Percentiles rank a stretch among this genome's conserved stretches.
Conservation (phyloP, 1,140 invertebrate genomes). For the Zaprionus tsacasi region DNA sequence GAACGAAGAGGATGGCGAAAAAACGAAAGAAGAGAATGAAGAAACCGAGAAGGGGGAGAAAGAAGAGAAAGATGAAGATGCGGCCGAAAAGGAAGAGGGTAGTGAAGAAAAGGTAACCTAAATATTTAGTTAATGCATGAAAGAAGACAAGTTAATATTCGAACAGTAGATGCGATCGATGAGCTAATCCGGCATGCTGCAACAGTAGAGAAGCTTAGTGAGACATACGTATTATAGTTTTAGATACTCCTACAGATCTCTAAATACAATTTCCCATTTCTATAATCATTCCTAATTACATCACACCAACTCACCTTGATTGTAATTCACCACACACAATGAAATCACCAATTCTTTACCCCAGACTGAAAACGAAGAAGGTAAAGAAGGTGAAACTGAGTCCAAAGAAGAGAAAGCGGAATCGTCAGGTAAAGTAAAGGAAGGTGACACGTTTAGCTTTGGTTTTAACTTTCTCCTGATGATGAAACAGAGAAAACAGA, state of each 20-base stretch:
- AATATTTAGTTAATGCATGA: constrained; percentile 42
- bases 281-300: constrained; percentile 10
- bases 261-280: constrained; percentile 59
- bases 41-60: constrained; percentile 31
- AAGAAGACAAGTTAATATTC: constrained; percentile 36
- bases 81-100: constrained; percentile 43
- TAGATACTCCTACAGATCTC: constrained; percentile 33
- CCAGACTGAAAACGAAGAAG: constrained; percentile 64
- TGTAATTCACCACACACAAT: constrained; percentile 35
- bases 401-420: constrained; percentile 50
- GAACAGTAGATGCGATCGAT: constrained; percentile 31
- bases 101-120: constrained; percentile 66
- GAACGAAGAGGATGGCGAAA: constrained; percentile 49
- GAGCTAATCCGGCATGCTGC: constrained; percentile 51
- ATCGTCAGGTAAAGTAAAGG: constrained; percentile 59
- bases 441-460: constrained; percentile 10
- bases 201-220: constrained; percentile 18
- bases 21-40: constrained; percentile 38
- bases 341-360: constrained; percentile 10
- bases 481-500: constrained; percentile 40
- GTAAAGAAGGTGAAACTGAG: constrained; percentile 45
- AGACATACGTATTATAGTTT: constrained; percentile 8
- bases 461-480: constrained; percentile 38
- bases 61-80: constrained; percentile 41
- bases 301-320: constrained; percentile 30